Conservation (phyloP, 2,888 invertebrate species). For the Heliconius sara region DNA sequence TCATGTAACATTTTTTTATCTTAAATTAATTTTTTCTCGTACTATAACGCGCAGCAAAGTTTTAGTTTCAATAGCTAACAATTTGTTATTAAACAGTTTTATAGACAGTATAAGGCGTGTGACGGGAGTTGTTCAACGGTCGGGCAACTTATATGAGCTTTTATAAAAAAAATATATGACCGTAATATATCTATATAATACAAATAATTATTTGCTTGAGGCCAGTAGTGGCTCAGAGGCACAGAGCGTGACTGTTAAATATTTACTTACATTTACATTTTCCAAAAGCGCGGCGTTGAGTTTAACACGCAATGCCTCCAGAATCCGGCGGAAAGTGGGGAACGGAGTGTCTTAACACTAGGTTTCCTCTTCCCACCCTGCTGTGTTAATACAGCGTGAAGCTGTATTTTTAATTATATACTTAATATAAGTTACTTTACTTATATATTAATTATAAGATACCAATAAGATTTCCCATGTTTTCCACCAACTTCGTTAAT, state of each 20-base stretch:
- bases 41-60: not conserved
- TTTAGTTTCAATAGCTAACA: not conserved
- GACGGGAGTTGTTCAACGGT: not conserved
- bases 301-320: too few species aligned
- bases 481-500: constrained; percentile 7
- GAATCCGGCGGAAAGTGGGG: too few species aligned
- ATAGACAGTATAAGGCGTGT: not conserved
- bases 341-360: too few species aligned
- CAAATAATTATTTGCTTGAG: not conserved
- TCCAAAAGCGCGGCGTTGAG: too few species aligned
- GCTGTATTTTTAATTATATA: not conserved
- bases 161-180: not conserved
- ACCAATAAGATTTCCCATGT: not conserved
- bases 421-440: not conserved
- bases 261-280: too few species aligned
- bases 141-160: not conserved
- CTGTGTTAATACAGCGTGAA: too few species aligned
- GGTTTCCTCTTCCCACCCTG: too few species aligned
- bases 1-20: not conserved
- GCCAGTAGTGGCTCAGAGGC: too few species aligned
- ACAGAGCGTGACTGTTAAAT: too few species aligned
- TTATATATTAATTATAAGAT: not conserved
- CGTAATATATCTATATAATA: not conserved
- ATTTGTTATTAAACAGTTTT: not conserved
- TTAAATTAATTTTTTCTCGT: not conserved